A percentile compares a stretch with the other conserved stretches of the same genome.
Evolutionary conservation across 2,888 invertebrate genomes (phyloP).

Genomic region (Dolichopus griseipennis): DNA sequence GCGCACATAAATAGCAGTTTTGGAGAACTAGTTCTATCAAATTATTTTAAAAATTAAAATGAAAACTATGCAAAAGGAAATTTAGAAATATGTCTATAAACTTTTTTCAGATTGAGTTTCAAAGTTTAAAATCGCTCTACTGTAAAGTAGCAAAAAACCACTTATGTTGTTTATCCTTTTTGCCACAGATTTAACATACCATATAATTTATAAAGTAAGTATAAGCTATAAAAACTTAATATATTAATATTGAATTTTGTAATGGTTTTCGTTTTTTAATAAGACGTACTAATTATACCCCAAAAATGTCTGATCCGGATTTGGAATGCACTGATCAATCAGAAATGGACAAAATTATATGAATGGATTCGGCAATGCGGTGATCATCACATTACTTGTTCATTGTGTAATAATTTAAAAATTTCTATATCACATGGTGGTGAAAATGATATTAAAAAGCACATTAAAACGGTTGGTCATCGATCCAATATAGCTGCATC

Average conservation of each 20-base stretch:
- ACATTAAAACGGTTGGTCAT: slow-evolving; percentile 3
- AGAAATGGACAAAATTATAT: too few species aligned
- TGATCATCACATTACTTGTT: slow-evolving; percentile 9
- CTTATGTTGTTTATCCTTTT: too few species aligned
- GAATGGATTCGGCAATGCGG: background rate
- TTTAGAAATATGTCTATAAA: too few species aligned
- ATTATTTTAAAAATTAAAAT: too few species aligned
- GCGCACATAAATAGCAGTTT: too few species aligned
- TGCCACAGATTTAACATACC: too few species aligned
- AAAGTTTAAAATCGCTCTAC: too few species aligned
- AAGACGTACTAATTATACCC: slow-evolving; percentile 2
- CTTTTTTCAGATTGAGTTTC: too few species aligned
- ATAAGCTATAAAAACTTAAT: slow-evolving; percentile 7
- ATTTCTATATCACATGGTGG: slow-evolving; percentile 10
- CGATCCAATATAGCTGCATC: background rate
- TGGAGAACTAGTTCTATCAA: too few species aligned
- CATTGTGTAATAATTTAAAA: slow-evolving; percentile 13
- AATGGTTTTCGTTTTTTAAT: slow-evolving; percentile 7
- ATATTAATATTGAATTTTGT: slow-evolving; percentile 7
- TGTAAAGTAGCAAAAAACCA: too few species aligned
- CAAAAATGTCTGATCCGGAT: slow-evolving; percentile 8
- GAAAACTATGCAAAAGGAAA: too few species aligned
- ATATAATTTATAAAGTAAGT: background rate
- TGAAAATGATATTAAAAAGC: slow-evolving; percentile 5
- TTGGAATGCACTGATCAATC: background rate